A percentile compares a stretch with the other conserved stretches of the same genome.
Evolutionary conservation across 2,797 vertebrate genomes (phyloP).

Genomic region (Acipenser ruthenus): DNA sequence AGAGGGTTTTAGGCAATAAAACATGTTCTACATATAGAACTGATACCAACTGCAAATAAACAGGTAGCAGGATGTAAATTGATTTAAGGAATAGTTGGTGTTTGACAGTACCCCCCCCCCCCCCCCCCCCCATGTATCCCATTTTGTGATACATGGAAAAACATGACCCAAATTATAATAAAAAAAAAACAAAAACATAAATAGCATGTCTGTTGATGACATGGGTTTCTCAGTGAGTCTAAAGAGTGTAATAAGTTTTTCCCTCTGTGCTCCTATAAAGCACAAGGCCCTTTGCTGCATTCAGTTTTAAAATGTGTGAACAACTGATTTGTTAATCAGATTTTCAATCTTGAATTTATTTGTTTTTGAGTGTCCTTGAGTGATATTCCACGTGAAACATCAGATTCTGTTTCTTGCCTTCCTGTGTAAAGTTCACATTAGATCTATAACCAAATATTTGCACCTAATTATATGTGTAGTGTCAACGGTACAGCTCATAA

Average conservation of each 20-base stretch:
- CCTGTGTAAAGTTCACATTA: neutral
- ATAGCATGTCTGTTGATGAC: too few relatives aligned
- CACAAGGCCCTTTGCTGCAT: neutral
- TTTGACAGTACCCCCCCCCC: too few relatives aligned
- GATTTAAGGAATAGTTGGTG: too few relatives aligned
- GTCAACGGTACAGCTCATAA: constrained; percentile 1
- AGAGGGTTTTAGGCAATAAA: too few relatives aligned
- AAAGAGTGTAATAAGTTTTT: neutral
- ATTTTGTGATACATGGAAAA: too few relatives aligned
- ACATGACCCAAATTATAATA: too few relatives aligned
- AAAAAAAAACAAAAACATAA: too few relatives aligned
- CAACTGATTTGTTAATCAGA: neutral
- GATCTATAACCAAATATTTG: constrained; percentile 7
- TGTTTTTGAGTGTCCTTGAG: neutral
- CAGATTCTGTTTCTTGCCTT: neutral
- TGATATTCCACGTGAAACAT: neutral
- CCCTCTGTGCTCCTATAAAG: constrained; percentile 8
- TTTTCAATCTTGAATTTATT: neutral
- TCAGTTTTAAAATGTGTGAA: neutral
- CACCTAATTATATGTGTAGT: neutral
- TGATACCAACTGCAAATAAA: too few relatives aligned
- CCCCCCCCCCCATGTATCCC: too few relatives aligned
- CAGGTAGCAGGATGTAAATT: too few relatives aligned
- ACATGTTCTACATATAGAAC: too few relatives aligned
- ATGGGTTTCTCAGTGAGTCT: too few relatives aligned